phyloP scores from a whole-genome alignment of 2,113 vertebrate genomes.

The Corythaeola cristata region DNA sequence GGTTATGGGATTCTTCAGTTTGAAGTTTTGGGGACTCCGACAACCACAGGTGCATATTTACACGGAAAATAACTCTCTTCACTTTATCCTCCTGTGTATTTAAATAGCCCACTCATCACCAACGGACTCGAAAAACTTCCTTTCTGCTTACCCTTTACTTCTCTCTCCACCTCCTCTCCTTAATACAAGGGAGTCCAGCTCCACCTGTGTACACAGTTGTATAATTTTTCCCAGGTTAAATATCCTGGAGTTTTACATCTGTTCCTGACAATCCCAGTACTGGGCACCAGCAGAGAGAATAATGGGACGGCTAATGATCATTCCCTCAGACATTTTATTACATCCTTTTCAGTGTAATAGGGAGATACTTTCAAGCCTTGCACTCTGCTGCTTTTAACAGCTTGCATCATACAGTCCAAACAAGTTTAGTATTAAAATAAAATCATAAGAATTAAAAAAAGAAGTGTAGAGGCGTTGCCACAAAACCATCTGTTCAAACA shows the following conservation, averaged over 20 bases:
- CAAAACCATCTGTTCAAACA: conserved; percentile 73
- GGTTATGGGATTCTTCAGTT: neutral
- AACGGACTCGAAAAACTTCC: neutral
- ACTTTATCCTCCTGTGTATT: neutral
- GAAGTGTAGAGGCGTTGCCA: neutral
- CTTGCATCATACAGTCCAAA: neutral
- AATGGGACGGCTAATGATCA: neutral
- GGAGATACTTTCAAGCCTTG: neutral
- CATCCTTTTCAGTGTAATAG: neutral
- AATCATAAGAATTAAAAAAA: neutral
- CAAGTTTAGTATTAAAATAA: neutral
- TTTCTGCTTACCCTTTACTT: neutral
- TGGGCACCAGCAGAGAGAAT: neutral
- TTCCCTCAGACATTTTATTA: neutral
- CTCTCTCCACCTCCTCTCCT: neutral
- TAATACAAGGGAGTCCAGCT: neutral
- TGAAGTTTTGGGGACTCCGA: neutral
- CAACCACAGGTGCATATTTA: neutral
- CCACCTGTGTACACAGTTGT: neutral
- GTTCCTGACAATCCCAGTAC: neutral
- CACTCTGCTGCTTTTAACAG: neutral
- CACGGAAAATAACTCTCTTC: neutral
- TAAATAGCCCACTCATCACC: neutral
- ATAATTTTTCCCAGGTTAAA: neutral
- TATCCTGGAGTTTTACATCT: neutral